Conservation (phyloP, 2,888 invertebrate genomes). For the Pinctada fucata region DNA sequence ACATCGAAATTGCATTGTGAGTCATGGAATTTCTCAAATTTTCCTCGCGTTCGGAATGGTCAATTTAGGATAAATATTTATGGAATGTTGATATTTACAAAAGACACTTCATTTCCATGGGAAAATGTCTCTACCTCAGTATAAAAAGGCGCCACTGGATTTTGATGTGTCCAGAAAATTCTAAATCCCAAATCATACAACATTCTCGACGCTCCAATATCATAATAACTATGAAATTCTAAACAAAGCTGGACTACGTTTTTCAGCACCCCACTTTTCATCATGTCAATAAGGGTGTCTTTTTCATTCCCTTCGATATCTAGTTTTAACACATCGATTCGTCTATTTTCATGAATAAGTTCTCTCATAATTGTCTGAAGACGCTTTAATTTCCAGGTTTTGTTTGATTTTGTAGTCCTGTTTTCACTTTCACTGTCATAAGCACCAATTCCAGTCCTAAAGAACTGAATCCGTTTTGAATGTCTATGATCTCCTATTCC, state of each 20-base stretch:
- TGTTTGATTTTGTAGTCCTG: background rate
- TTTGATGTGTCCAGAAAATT: constrained; percentile 10
- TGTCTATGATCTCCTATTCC: background rate
- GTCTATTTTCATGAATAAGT: constrained; percentile 1
- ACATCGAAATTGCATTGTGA: too few relatives aligned
- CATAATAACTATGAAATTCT: constrained; percentile 10
- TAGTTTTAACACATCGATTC: constrained; percentile 10
- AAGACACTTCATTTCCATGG: constrained; percentile 6
- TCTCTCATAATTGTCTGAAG: constrained; percentile 9
- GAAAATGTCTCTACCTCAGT: background rate
- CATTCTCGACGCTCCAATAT: constrained; percentile 5
- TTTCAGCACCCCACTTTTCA: background rate
- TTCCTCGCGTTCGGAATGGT: too few relatives aligned
- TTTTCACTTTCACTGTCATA: background rate
- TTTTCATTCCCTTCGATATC: constrained; percentile 13
- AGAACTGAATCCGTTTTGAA: constrained; percentile 14
- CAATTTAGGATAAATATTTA: too few relatives aligned
- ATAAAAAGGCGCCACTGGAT: constrained; percentile 8
- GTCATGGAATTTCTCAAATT: too few relatives aligned
- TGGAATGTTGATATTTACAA: constrained; percentile 11
- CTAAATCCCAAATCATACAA: constrained; percentile 1
- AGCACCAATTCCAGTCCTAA: constrained; percentile 1
- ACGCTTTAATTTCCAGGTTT: constrained; percentile 10
- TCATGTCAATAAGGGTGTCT: constrained; percentile 4
- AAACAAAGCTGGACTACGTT: constrained; percentile 14